phyloP scores from a whole-genome alignment of 2,888 invertebrate genomes.

The Pyrocoelia pectoralis region DNA sequence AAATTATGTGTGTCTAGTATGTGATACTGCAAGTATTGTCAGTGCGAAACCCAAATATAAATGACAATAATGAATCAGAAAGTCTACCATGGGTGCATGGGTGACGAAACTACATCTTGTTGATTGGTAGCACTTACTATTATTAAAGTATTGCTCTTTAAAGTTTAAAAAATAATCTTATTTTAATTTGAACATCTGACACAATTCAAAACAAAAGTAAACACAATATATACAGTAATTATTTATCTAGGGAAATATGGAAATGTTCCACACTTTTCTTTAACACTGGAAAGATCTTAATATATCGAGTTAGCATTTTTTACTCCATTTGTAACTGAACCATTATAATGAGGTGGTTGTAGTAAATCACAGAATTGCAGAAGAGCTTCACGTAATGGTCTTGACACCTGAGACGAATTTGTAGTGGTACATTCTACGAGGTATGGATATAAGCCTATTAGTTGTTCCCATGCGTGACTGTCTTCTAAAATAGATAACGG shows the following conservation, averaged over 20 bases:
- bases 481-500: conserved; percentile 70
- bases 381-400: conserved; percentile 83
- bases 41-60: too few relatives aligned
- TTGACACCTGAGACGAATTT: conserved; percentile 80
- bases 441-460: conserved; percentile 90
- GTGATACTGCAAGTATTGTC: too few relatives aligned
- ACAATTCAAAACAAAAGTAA: neutral
- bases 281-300: neutral
- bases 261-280: neutral
- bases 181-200: conserved; percentile 3
- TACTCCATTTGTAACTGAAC: conserved; percentile 37
- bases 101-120: too few relatives aligned
- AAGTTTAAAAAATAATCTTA: neutral
- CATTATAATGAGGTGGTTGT: conserved; percentile 64
- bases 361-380: conserved; percentile 87
- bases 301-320: conserved; percentile 33
- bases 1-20: too few relatives aligned
- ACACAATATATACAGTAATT: neutral
- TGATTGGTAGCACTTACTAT: neutral
- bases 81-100: too few relatives aligned
- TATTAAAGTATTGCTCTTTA: neutral
- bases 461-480: conserved; percentile 89
- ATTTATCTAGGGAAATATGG: neutral
- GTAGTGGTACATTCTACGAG: conserved; percentile 88
- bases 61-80: too few relatives aligned